Conservation (phyloP, 2,888 invertebrate genomes). For the Balanococcus diminutus region DNA sequence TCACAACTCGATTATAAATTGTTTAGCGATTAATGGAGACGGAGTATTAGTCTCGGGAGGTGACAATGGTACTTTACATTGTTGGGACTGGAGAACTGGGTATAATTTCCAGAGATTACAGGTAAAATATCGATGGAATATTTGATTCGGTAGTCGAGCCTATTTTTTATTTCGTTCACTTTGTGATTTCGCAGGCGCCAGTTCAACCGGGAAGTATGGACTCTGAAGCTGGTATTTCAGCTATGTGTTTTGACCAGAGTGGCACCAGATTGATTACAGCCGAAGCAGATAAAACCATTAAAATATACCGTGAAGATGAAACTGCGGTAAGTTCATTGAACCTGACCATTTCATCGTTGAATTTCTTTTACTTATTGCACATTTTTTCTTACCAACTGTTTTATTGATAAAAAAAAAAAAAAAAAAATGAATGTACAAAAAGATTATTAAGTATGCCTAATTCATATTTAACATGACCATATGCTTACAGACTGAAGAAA, state of each 20-base stretch:
- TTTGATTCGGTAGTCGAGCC: no score
- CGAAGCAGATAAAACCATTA: conserved; percentile 99
- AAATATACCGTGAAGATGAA: conserved; percentile 97
- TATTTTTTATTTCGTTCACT: neutral
- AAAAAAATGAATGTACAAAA: no score
- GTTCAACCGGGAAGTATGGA: conserved; percentile 99
- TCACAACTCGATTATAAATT: conserved; percentile 97
- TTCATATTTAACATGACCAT: neutral
- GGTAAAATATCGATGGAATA: no score
- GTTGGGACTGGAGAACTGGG: conserved; percentile 99
- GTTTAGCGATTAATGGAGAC: conserved; percentile 91
- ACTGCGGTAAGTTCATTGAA: conserved; percentile 68
- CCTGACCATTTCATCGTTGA: no score
- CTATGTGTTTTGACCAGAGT: conserved; percentile 94
- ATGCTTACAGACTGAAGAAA: conserved; percentile 78
- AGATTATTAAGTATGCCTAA: neutral
- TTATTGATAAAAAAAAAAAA: no score
- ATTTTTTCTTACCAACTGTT: no score
- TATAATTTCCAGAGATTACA: conserved; percentile 96
- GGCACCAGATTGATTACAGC: conserved; percentile 93
- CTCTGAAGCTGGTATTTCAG: conserved; percentile 96
- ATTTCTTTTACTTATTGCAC: no score
- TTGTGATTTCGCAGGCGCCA: conserved; percentile 70
- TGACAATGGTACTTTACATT: conserved; percentile 95
- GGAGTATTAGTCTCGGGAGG: conserved; percentile 97